These are phyloP conservation scores for Steinernema carpocapsae DNA, from an alignment of 2,888 invertebrate species.

Conservation along the genomic window DNA sequence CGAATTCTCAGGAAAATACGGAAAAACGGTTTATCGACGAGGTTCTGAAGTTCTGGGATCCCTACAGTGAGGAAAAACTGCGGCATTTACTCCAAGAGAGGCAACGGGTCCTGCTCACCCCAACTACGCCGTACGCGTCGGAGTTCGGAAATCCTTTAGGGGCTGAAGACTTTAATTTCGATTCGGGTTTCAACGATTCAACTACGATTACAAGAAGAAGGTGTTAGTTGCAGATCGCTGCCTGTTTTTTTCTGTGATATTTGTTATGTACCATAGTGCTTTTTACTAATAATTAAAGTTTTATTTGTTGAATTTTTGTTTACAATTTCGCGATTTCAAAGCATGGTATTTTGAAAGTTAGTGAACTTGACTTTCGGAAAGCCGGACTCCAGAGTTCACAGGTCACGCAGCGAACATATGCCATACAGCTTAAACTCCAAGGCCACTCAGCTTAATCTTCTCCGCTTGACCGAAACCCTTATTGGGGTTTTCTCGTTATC, in stretches of 20 bases:
- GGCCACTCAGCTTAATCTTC: too few relatives aligned
- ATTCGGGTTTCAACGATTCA: background rate
- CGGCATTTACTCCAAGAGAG: background rate
- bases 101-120: background rate
- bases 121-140: background rate
- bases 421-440: too few relatives aligned
- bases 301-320: too few relatives aligned
- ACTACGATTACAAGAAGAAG: background rate
- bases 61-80: background rate
- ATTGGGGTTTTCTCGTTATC: too few relatives aligned
- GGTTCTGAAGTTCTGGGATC: background rate
- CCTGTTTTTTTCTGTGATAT: slow-evolving; percentile 1
- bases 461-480: too few relatives aligned
- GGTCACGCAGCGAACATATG: too few relatives aligned
- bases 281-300: background rate
- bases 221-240: background rate
- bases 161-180: background rate
- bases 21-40: slow-evolving; percentile 5
- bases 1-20: background rate
- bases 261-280: background rate
- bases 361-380: too few relatives aligned
- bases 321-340: too few relatives aligned
- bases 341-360: too few relatives aligned
- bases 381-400: too few relatives aligned
- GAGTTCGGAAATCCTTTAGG: background rate